Evolutionary conservation across 1,140 invertebrate species (phyloP).

Genomic region (Spodoptera litura): DNA sequence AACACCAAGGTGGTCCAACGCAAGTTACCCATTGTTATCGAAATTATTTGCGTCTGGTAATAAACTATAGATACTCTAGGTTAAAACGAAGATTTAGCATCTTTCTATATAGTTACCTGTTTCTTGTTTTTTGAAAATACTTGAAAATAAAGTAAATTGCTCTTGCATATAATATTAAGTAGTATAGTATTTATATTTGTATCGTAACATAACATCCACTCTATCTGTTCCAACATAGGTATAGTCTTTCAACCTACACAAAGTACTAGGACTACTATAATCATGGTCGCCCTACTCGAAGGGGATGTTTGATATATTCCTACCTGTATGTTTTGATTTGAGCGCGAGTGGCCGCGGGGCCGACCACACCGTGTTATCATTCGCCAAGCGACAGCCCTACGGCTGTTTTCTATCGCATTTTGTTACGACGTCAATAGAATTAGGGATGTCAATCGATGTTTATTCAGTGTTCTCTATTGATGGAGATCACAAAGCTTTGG

Average conservation of each 20-base stretch:
- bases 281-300: constrained; percentile 24
- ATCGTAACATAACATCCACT: too few relatives aligned
- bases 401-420: constrained; percentile 15
- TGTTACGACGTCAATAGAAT: constrained; percentile 25
- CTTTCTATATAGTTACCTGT: too few relatives aligned
- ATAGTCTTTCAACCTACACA: too few relatives aligned
- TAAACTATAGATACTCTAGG: too few relatives aligned
- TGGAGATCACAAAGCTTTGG: background rate
- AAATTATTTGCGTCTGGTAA: background rate
- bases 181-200: too few relatives aligned
- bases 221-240: too few relatives aligned
- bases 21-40: background rate
- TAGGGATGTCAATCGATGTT: constrained; percentile 2
- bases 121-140: too few relatives aligned
- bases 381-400: constrained; percentile 3
- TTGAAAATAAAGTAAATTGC: too few relatives aligned
- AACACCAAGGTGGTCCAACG: background rate
- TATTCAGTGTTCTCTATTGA: background rate
- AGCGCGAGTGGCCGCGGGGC: constrained; percentile 24
- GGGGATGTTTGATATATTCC: constrained; percentile 67
- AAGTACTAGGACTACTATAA: background rate
- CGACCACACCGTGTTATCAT: constrained; percentile 21
- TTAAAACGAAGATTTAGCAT: too few relatives aligned
- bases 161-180: too few relatives aligned
- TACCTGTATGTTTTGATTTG: constrained; percentile 79